Base-by-base conservation (phyloP, 2,888 invertebrate species). In the Erebia aethiops region DNA sequence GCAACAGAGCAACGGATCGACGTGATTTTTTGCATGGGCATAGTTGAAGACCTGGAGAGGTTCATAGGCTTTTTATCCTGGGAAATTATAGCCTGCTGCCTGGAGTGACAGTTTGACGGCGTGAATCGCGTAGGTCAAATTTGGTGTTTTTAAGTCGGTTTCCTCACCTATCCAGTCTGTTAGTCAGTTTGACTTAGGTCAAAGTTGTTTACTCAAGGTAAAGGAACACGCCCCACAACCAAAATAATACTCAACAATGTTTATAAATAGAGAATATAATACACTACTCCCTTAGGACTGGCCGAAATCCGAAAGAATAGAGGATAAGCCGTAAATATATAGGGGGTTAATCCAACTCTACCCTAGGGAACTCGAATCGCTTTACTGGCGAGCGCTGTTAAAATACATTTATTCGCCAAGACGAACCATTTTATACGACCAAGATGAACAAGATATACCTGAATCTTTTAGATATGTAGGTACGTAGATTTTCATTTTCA, bases 351-450 rank as follows among this genome's bases (percentile, higher is more conserved):
- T 14, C 51, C 63, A 26, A 51, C 21, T 35, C 63, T 14, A 26
- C 63, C 51, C 63, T 0, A n/a, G 63, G 63, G 63, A 49, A 16
- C 51, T 63, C 2, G 63, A 63, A 63, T 63, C 51, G 63, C 51
- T 63, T 61, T 63, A 63, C 51, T 51, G 11, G 46, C 51, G 63
- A 63, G n/a, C 26, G 51, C 26, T 63, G 49, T 49, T 21, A 63
- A 63, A 21, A 21, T 49, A 63, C 14, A 63, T 63, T 1, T 46
- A 26, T 58, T 13, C 21, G 13, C 21, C 18, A 54, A 54, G 54
- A 54, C n/a, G 9, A 11, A 11, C 26, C 35, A 57, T 2, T 52
- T 52, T 52, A 16, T 52, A 52, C 52, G 52, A n/a, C 52, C 52
- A 52, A 16, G 16, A 52, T 52, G 52, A 52, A 16, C 52, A n/a